Evolutionary conservation across 2,888 invertebrate genomes (phyloP), one percentile per base, ranked within the genome.

Genomic region (Andricus curvator): DNA sequence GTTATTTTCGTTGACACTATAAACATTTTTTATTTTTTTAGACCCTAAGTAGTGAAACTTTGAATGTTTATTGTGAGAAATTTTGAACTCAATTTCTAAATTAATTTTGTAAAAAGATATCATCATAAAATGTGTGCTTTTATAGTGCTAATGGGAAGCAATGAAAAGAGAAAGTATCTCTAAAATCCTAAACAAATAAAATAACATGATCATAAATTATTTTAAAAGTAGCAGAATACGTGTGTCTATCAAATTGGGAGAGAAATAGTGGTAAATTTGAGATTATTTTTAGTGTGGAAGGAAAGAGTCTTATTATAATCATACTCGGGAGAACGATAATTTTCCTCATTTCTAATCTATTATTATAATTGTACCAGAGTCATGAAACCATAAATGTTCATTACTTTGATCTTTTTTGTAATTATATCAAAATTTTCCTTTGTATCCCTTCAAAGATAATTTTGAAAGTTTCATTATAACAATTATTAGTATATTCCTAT

Each of bases 161-260:
- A 74, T n/a, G 33, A 20, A 56, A 74, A 56, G 74, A 74, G 74
- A 74, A 74, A 74, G 74, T 74, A 44, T 44, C 68, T 48, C 15
- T 68, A n/a, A 74, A 74, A 74, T n/a, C 56, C 56, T 74, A 13
- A 56, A 74, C 4, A 74, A 74, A 74, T 33, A 33, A n/a, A 33
- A 56, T 33, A 17, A 9, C 51, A 51, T 0, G 13, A 56, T 56
- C 51, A 74, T 20, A 56, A 56, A 74, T 74, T 74, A 74, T 33
- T 3, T n/a, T 51, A 74, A 33, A 56, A 33, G 51, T 62, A 62
- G 11, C 62, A 29, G 25, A 62, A 62, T 29, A 29, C 6, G 3
- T 29, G 4, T 22, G 25, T 22, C 22, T 9, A 62, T 62, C 22
- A 62, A 25, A 25, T 22, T 62, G 11, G n/a, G 25, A 25, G 4